A percentile compares a stretch with the other conserved stretches of the same genome.
phyloP scores from a whole-genome alignment of 2,797 vertebrate species.

The Podarcis lilfordi region DNA sequence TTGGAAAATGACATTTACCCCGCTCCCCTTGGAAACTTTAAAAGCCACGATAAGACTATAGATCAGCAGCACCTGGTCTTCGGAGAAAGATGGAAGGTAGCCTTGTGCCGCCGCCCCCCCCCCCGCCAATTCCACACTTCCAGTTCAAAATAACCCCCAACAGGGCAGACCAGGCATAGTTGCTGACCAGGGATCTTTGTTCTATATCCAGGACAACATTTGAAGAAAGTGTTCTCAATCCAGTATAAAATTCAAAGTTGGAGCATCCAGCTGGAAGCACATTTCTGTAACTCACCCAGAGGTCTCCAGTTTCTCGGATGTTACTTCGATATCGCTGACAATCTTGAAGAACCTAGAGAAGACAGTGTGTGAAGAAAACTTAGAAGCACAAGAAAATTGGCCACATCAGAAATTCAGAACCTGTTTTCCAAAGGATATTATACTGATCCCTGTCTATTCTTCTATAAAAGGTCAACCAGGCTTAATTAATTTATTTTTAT shows the following conservation, averaged over 20 bases:
- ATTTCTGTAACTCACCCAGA: conserved; percentile 87
- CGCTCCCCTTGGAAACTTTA: not conserved
- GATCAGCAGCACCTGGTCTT: not conserved
- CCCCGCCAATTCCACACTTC: not conserved
- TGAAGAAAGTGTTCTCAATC: not conserved
- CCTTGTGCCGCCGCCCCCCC: accelerated
- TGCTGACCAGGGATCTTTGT: not conserved
- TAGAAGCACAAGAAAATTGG: not conserved
- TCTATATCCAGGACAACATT: too few relatives aligned
- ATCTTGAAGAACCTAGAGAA: conserved; percentile 92
- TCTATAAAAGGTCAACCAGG: too few relatives aligned
- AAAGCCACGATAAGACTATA: not conserved
- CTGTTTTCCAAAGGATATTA: too few relatives aligned
- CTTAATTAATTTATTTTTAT: too few relatives aligned
- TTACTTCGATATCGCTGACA: conserved; percentile 92
- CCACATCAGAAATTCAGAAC: not conserved
- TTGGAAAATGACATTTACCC: too few relatives aligned
- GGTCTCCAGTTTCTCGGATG: conserved; percentile 86
- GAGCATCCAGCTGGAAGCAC: not conserved
- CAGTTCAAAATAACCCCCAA: not conserved
- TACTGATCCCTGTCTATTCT: not conserved
- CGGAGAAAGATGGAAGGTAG: not conserved
- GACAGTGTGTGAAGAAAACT: not conserved
- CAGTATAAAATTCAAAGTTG: not conserved
- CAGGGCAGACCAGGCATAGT: not conserved